Percentiles rank a stretch among this genome's conserved stretches.
These are phyloP conservation scores for Xerus inauris DNA, from an alignment of 2,113 vertebrate genomes.

Conservation along the genomic window DNA sequence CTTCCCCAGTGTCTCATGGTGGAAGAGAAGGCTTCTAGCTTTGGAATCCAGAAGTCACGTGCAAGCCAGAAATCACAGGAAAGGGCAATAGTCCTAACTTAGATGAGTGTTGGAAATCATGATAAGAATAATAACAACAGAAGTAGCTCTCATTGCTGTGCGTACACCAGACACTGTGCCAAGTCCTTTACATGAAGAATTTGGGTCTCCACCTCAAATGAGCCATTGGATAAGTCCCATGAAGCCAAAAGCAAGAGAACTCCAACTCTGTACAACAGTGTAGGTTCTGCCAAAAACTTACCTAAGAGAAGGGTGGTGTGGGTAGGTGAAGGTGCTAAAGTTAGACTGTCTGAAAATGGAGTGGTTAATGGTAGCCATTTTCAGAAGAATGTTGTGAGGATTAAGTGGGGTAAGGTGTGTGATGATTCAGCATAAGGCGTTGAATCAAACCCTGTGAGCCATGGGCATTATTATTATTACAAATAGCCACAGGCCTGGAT, in stretches of 20 bases:
- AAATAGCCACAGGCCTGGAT: neutral
- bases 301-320: too few species aligned
- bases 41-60: fast-evolving
- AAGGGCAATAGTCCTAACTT: neutral
- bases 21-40: neutral
- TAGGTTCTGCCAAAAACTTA: too few species aligned
- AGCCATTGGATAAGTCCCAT: neutral
- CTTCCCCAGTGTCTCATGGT: neutral
- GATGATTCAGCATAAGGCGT: neutral
- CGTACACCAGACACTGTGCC: neutral
- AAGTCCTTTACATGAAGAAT: neutral
- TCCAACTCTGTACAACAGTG: neutral
- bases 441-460: neutral
- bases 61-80: neutral
- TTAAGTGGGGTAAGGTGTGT: neutral
- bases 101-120: neutral
- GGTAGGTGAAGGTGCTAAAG: too few species aligned
- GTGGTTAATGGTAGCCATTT: neutral
- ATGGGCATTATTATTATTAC: neutral
- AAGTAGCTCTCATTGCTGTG: neutral
- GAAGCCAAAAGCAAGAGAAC: neutral
- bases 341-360: too few species aligned
- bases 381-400: neutral
- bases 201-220: too few species aligned
- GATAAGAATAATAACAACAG: neutral